These are phyloP conservation scores for Chionomys nivalis DNA, from an alignment of 2,113 vertebrate species.

Conservation along the genomic window DNA sequence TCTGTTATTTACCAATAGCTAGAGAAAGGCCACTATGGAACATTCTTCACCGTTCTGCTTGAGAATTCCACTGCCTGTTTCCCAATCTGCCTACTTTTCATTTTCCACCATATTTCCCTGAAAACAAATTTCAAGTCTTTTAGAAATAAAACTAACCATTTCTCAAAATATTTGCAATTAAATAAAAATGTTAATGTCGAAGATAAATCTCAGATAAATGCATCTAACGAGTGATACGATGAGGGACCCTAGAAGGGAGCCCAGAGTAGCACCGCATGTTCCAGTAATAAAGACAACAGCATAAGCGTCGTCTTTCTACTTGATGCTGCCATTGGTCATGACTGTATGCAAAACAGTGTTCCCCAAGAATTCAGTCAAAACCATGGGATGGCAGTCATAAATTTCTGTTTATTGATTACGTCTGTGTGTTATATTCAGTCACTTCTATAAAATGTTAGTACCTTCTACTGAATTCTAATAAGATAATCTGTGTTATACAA, in stretches of 20 bases:
- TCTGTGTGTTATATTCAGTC: background rate
- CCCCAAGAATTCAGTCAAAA: conserved; percentile 6
- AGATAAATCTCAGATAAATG: background rate
- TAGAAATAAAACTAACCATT: conserved; percentile 1
- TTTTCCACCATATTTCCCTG: background rate
- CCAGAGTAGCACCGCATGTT: background rate
- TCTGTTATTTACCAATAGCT: background rate
- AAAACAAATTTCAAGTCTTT: background rate
- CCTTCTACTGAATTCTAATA: background rate
- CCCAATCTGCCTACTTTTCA: background rate
- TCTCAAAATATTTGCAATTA: background rate
- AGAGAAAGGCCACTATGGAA: background rate
- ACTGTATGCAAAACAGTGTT: background rate
- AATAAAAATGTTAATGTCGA: background rate
- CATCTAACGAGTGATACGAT: background rate
- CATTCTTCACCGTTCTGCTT: background rate
- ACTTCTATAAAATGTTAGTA: conserved; percentile 17
- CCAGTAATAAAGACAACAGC: background rate
- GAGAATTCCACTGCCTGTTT: background rate
- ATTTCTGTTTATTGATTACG: conserved; percentile 25
- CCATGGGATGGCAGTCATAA: background rate
- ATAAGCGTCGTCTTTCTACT: background rate
- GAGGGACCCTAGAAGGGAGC: background rate
- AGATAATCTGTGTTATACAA: background rate
- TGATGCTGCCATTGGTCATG: background rate